Evolutionary conservation across 2,797 vertebrate species (phyloP), one percentile per base, ranked within the genome.

Genomic region (Heteromormyrus szaboi): DNA sequence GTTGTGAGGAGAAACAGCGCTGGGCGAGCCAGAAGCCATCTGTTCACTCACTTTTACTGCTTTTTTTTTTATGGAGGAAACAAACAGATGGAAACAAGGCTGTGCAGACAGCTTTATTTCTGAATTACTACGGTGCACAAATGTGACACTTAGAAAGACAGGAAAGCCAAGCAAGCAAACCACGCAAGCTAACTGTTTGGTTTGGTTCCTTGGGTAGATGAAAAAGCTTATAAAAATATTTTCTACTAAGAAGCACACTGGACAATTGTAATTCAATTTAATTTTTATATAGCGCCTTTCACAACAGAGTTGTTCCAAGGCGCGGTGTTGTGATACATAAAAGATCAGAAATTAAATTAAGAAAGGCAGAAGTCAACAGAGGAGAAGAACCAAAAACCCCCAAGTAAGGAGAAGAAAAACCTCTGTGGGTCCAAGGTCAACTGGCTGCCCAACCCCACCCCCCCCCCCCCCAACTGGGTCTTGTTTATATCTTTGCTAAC

Each of bases 1-100:
- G 97, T 98, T 97, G 96, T 96, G 95, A 97, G 96, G 96, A 97
- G 97, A 97, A 95, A 94, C 96, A 96, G 97, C 96, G 97, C 95
- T 96, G 95, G 96, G 95, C 92, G 96, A 97, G 96, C 96, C 95
- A 97, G 96, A 95, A 96, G 96, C 97, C 97, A 99, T 99, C 97
- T 99, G 98, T 97, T 98, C 97, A 94, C 96, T 96, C 95, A 95
- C 95, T 95, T 96, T 97, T 97, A 97, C 95, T 96, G 96, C 94
- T 97, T 95, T 98, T 76, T 97, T 76, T 97, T 97, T 97, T 95
- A 97, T 98, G 95, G 96, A 97, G 97, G 96, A 95, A 91, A 91
- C 96, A 96, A 97, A 96, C 97, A 97, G 85, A 81, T 25, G 53
- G 96, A 96, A 96, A 97, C 95, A 96, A 95, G 93, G 95, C 93